Evolutionary conservation across 2,113 vertebrate species (phyloP).

Genomic region (Chaetura pelagica): DNA sequence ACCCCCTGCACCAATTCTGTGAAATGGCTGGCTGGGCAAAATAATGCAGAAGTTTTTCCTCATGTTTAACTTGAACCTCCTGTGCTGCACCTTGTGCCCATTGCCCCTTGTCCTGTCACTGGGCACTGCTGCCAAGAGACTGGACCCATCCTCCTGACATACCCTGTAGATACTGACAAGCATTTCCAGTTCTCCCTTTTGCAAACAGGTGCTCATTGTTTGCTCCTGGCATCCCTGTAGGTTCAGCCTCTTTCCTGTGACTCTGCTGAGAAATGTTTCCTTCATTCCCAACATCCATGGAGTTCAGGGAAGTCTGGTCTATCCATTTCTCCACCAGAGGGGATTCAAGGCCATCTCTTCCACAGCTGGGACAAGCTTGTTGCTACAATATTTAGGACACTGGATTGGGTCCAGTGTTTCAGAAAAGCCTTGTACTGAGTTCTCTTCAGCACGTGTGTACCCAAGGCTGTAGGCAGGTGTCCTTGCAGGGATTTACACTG

Average conservation of each 20-base stretch:
- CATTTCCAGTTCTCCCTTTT: too few species aligned
- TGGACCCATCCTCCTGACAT: too few species aligned
- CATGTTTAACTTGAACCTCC: too few species aligned
- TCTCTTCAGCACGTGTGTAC: rapidly evolving
- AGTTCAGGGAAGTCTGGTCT: not conserved
- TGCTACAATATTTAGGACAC: not conserved
- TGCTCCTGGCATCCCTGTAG: not conserved
- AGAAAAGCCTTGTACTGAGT: not conserved
- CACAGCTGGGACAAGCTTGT: not conserved
- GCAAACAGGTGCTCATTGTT: not conserved
- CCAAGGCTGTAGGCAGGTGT: not conserved
- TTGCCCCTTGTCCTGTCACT: too few species aligned
- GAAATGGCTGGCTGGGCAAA: not conserved
- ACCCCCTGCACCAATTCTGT: not conserved
- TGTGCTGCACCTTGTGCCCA: too few species aligned
- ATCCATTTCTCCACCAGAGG: not conserved
- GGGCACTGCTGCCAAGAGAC: too few species aligned
- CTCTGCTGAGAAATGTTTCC: not conserved
- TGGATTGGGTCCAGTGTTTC: not conserved
- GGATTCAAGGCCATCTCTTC: not conserved
- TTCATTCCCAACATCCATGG: rapidly evolving
- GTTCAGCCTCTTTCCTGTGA: not conserved
- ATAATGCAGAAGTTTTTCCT: not conserved
- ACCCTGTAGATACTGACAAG: too few species aligned
- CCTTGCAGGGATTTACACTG: not conserved